phyloP scores from a whole-genome alignment of 2,113 vertebrate genomes.

The Amphilophus citrinellus region DNA sequence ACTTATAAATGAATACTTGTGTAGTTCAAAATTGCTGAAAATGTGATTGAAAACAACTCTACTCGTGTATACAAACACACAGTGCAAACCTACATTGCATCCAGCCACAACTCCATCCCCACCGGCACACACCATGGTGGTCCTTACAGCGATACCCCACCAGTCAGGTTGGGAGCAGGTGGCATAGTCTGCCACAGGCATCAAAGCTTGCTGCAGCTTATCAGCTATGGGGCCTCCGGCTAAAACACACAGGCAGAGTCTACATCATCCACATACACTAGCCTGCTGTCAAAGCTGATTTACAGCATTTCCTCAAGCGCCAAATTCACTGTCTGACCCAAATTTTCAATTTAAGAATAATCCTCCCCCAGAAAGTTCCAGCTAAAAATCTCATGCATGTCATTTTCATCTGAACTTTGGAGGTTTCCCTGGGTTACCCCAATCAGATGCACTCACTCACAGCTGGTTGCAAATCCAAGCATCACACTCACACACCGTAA shows the following conservation, averaged over 20 bases:
- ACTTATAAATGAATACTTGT: too few species aligned
- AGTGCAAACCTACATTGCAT: slow-evolving; percentile 80
- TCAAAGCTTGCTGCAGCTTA: slow-evolving; percentile 85
- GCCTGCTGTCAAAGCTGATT: slow-evolving; percentile 57
- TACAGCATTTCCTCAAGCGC: slow-evolving; percentile 37
- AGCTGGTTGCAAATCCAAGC: slow-evolving; percentile 12
- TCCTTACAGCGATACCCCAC: slow-evolving; percentile 81
- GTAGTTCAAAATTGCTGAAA: too few species aligned
- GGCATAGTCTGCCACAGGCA: slow-evolving; percentile 84
- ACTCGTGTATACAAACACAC: slow-evolving; percentile 8
- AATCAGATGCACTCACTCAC: not conserved
- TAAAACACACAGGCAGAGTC: slow-evolving; percentile 70
- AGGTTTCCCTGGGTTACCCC: slow-evolving; percentile 18
- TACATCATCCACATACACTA: slow-evolving; percentile 53
- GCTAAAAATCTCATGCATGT: slow-evolving; percentile 23
- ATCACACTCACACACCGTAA: not conserved
- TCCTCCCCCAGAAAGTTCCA: slow-evolving; percentile 28
- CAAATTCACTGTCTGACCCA: slow-evolving; percentile 43
- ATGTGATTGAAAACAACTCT: not conserved
- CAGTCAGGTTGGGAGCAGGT: slow-evolving; percentile 83
- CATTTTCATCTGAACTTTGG: slow-evolving; percentile 42
- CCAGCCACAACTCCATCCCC: slow-evolving; percentile 84
- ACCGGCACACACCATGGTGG: slow-evolving; percentile 83
- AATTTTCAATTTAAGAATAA: slow-evolving; percentile 66
- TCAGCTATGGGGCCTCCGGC: slow-evolving; percentile 85